A percentile compares a stretch with the other conserved stretches of the same genome.
These are phyloP conservation scores for Cyphomyrus discorhynchus DNA, from an alignment of 2,113 vertebrate genomes.

Conservation along the genomic window DNA sequence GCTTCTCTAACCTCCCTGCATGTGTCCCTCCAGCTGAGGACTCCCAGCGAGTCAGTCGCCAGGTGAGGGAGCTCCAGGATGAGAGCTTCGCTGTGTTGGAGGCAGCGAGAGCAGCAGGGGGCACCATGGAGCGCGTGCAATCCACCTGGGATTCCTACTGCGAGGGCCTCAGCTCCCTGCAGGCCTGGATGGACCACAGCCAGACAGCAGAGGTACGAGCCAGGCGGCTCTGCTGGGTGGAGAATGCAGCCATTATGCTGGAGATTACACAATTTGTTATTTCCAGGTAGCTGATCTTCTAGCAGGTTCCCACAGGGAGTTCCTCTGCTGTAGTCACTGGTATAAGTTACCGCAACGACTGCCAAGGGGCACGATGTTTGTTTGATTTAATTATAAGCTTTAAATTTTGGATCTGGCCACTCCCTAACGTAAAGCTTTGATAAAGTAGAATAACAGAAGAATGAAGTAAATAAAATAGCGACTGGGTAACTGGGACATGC, in stretches of 20 bases:
- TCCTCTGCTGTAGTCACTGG: not conserved
- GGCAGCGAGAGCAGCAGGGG: constrained; percentile 45
- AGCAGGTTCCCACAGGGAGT: not conserved
- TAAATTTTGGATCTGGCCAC: not conserved
- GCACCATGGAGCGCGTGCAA: constrained; percentile 53
- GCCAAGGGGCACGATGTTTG: not conserved
- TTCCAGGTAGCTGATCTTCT: not conserved
- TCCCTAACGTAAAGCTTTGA: not conserved
- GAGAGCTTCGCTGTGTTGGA: constrained; percentile 45
- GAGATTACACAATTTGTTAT: not conserved
- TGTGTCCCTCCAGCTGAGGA: constrained; percentile 53
- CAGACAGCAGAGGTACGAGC: constrained; percentile 26
- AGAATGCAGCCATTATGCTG: not conserved
- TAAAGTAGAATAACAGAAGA: not conserved
- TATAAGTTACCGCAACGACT: not conserved
- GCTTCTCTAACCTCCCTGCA: not conserved
- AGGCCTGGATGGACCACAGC: constrained; percentile 48
- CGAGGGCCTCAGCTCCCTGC: constrained; percentile 54
- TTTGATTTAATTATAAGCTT: not conserved
- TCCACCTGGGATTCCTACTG: constrained; percentile 59
- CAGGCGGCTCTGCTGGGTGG: not conserved
- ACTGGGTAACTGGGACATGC: not conserved
- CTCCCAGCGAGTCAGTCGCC: constrained; percentile 44
- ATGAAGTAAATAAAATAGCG: not conserved
- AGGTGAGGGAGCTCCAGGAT: constrained; percentile 48